These are phyloP conservation scores for Australoheros facetus DNA, from an alignment of 2,797 vertebrate genomes.

Conservation along the genomic window DNA sequence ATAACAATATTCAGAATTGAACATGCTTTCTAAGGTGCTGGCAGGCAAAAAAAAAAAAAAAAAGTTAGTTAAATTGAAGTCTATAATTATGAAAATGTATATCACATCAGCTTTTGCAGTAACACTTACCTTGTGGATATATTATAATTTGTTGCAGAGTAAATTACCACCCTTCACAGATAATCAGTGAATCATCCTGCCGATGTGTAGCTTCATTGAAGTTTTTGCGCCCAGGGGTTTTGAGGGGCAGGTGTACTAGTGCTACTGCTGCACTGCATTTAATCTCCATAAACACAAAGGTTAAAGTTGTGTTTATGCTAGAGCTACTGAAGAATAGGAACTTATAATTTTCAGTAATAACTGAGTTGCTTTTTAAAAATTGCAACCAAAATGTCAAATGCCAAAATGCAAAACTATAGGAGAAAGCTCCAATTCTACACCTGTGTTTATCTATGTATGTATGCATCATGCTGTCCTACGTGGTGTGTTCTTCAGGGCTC, in stretches of 20 bases:
- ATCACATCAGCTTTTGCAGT: not conserved
- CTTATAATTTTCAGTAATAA: not conserved
- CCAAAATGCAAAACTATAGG: not conserved
- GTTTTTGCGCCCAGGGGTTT: not conserved
- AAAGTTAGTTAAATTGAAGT: not conserved
- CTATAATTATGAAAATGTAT: not conserved
- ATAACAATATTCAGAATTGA: not conserved
- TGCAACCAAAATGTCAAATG: not conserved
- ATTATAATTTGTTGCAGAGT: not conserved
- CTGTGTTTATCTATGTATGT: constrained; percentile 27
- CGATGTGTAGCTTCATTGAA: not conserved
- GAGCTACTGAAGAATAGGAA: not conserved
- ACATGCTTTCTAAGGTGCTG: not conserved
- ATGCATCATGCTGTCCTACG: constrained; percentile 25
- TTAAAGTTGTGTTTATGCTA: not conserved
- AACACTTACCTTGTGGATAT: constrained; percentile 1
- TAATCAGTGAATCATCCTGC: constrained; percentile 1
- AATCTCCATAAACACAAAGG: not conserved
- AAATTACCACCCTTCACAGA: not conserved
- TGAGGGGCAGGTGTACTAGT: not conserved
- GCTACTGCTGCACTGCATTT: not conserved
- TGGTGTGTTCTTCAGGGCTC: constrained; percentile 78
- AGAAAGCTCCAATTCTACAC: constrained; percentile 1
- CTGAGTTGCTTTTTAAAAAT: not conserved
- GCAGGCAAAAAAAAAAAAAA: not conserved